These are phyloP conservation scores for Tribolium castaneum DNA, from an alignment of 1,140 invertebrate species.

Conservation along the genomic window DNA sequence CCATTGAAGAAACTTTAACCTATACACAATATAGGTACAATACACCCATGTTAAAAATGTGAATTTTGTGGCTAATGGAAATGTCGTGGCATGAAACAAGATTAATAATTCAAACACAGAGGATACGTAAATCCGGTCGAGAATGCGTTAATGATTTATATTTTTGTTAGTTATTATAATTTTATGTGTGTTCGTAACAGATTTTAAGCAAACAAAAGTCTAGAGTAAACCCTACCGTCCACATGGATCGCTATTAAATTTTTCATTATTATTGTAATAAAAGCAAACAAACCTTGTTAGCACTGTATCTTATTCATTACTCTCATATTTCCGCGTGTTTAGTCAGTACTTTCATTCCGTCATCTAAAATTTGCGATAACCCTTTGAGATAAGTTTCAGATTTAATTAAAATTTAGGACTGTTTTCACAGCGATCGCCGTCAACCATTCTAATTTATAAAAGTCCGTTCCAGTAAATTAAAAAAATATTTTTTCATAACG, in stretches of 20 bases:
- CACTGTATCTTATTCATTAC: conserved; percentile 31
- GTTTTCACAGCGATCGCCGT: conserved; percentile 1
- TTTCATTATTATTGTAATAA: conserved; percentile 35
- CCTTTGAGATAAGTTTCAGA: conserved; percentile 17
- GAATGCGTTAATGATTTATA: conserved; percentile 29
- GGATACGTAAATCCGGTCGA: background rate
- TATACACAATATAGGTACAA: no score
- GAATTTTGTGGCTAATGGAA: background rate
- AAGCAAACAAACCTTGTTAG: conserved; percentile 28
- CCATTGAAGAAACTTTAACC: conserved; percentile 43
- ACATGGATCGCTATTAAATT: conserved; percentile 30
- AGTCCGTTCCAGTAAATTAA: background rate
- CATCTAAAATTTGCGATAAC: conserved; percentile 16
- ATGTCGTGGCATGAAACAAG: background rate
- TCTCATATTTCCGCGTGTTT: conserved; percentile 24
- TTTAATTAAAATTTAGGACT: conserved; percentile 12
- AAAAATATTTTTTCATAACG: conserved; percentile 4
- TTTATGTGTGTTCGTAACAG: conserved; percentile 21
- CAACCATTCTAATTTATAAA: conserved; percentile 1
- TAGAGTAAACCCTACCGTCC: conserved; percentile 19
- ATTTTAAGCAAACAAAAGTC: conserved; percentile 24
- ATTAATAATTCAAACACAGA: background rate
- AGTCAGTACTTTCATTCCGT: conserved; percentile 24
- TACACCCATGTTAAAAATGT: background rate
- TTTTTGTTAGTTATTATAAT: conserved; percentile 16